Percentiles rank a stretch among this genome's conserved stretches.
phyloP scores from a whole-genome alignment of 2,888 invertebrate species.

The Mactromeris polynyma region DNA sequence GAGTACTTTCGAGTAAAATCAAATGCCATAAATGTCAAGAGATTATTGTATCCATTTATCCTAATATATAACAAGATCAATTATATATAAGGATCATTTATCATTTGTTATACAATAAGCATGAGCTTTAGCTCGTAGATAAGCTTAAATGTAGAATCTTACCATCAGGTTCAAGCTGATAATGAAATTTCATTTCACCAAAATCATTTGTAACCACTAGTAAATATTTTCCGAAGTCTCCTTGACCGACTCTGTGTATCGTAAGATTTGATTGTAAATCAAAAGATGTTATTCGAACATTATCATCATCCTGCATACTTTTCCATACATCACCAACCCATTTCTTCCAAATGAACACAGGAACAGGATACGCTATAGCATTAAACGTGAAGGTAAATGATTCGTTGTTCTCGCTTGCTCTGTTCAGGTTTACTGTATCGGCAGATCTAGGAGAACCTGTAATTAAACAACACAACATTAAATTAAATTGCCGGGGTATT shows the following conservation, averaged over 20 bases:
- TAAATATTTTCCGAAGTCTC: neutral
- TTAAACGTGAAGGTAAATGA: neutral
- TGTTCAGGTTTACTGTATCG: neutral
- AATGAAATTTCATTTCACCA: neutral
- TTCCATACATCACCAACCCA: neutral
- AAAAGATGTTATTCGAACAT: slow-evolving; percentile 9
- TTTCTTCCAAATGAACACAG: neutral
- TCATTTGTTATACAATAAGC: no score
- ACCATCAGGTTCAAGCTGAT: neutral
- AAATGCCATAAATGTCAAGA: no score
- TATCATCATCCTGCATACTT: neutral
- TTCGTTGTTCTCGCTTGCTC: neutral
- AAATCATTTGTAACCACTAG: neutral
- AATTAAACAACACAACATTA: no score
- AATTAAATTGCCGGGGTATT: no score
- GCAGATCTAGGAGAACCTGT: slow-evolving; percentile 4
- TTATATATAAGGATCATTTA: no score
- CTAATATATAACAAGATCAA: no score
- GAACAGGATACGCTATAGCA: slow-evolving; percentile 20
- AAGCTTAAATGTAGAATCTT: no score
- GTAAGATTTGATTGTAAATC: slow-evolving; percentile 4
- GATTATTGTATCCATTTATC: no score
- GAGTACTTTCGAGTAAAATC: no score
- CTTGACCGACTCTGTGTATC: neutral
- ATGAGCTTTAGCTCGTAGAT: no score